Percentiles rank a stretch among this genome's conserved stretches.
phyloP scores from a whole-genome alignment of 2,888 invertebrate genomes.

The Leptura quadrifasciata region DNA sequence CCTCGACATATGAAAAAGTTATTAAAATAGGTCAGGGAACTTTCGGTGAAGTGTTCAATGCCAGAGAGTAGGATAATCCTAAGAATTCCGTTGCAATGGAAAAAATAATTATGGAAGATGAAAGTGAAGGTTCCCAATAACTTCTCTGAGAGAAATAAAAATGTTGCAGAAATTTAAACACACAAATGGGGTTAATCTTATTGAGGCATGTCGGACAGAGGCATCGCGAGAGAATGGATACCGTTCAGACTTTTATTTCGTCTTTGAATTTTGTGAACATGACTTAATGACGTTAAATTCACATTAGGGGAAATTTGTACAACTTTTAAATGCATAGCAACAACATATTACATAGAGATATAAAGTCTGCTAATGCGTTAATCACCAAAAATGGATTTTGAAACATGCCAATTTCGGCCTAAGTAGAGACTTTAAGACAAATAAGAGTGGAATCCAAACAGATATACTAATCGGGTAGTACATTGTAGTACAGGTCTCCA shows the following conservation, averaged over 20 bases:
- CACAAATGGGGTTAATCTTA: slow-evolving; percentile 97
- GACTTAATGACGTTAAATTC: slow-evolving; percentile 97
- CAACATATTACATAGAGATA: slow-evolving; percentile 94
- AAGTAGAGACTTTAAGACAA: too few species aligned
- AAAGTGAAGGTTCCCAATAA: slow-evolving; percentile 99
- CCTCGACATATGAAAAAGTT: slow-evolving; percentile 95
- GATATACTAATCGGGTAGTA: slow-evolving; percentile 99
- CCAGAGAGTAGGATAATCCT: slow-evolving; percentile 89
- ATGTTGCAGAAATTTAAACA: slow-evolving; percentile 96
- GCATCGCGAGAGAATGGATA: slow-evolving; percentile 84
- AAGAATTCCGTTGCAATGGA: slow-evolving; percentile 98
- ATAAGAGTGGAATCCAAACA: too few species aligned
- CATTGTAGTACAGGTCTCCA: slow-evolving; percentile 93
- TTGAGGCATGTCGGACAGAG: slow-evolving; percentile 97
- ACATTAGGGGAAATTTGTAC: slow-evolving; percentile 96
- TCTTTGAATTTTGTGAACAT: slow-evolving; percentile 99
- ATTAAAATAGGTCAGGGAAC: slow-evolving; percentile 99
- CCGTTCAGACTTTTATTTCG: slow-evolving; percentile 93
- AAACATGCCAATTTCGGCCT: too few species aligned
- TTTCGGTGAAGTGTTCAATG: slow-evolving; percentile 99
- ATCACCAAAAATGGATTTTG: slow-evolving; percentile 95
- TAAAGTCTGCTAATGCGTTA: slow-evolving; percentile 97
- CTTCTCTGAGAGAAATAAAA: slow-evolving; percentile 96
- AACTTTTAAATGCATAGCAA: slow-evolving; percentile 97
- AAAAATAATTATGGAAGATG: slow-evolving; percentile 99